Evolutionary conservation across 2,888 invertebrate genomes (phyloP), one percentile per base, ranked within the genome.

Genomic region (Rhabditoides inermis): DNA sequence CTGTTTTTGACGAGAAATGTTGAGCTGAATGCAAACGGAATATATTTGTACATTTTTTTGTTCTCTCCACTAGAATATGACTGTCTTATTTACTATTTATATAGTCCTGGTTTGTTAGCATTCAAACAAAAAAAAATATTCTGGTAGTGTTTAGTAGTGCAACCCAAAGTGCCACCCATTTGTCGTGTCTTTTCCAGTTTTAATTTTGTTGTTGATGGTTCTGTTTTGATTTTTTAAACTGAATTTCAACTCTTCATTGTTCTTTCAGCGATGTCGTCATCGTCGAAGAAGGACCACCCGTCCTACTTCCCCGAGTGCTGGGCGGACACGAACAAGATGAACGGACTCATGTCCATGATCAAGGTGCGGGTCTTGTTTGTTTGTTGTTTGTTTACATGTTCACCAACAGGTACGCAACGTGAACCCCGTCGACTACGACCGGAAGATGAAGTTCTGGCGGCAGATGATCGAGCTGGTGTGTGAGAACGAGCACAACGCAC

Each of bases 361-460:
- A 65, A 69, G 53, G 68, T 68, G 35, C 45, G 36, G 52, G 36
- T 30, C 10, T n/a, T 51, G 28, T 41, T 12, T 22, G 22, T 25
- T 47, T 36, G 26, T 23, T 22, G 20, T 10, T n/a, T 25, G 20
- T 30, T 25, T 18, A 44, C 12, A 22, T 25, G n/a, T 22, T 7
- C 10, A 23, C 25, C 5, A 4, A 1, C 39, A 72, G 66, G 60
- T 61, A 20, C 55, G 69, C 20, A 40, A 53, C 18, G 69, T 71
- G 23, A 72, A 72, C 51, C 60, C 68, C 27, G 59, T 62, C 3
- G 70, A 72, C 45, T 67, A 70, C 49, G 69, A 72, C 41, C 48
- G 68, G 41, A 68, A 70, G 37, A 47, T 71, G 7, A 53, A 57
- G 0, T 72, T 70, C 53, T 72, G 72, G 72, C 46, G 53, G n/a